Evolutionary conservation across 2,888 invertebrate genomes (phyloP), one percentile per base, ranked within the genome.

Genomic region (Melanostoma scalare): DNA sequence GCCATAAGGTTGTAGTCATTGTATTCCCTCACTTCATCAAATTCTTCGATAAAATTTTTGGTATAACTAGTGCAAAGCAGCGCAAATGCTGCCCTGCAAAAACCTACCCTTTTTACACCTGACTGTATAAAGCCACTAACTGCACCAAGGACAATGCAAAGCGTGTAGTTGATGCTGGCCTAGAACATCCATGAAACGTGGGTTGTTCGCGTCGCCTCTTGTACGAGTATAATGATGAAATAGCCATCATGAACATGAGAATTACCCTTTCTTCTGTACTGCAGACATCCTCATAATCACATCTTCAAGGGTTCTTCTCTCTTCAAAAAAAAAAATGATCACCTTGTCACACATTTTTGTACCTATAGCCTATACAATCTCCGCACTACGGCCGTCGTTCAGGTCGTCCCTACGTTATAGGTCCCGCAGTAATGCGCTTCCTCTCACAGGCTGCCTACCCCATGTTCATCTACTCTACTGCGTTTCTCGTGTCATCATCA

Each of bases 281-380:
- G 67, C 63, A 63, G 73, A 73, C 63, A 63, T 82, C 56, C 77
- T 77, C 72, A 73, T 81, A 76, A 81, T 67, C 81, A 77, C 67
- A 65, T 82, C 73, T 73, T 78, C 77, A 82, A 82, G 72, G 73
- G 73, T 58, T 73, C 82, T 78, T 82, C 82, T 78, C 78, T 63
- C 30, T 5, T 1, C 4, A 48, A 48, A 55, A 10, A 58, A 10
- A 63, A 46, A 60, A 67, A 48, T 56, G 46, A 67, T 72, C 81
- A 61, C 38, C 77, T 68, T 77, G 72, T 82, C 72, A 67, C 72
- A 77, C 56, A 33, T 31, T 20, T 20, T 20, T 20, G 20, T 20
- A 20, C 20, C 20, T 20, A 20, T 20, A 20, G 20, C 60, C 52
- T 36, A 56, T 33, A 52, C 31, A 53, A 38, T 52, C 46, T n/a